Percentiles rank a stretch among this genome's conserved stretches.
Evolutionary conservation across 2,888 invertebrate species (phyloP).

Genomic region (Laothoe populi): DNA sequence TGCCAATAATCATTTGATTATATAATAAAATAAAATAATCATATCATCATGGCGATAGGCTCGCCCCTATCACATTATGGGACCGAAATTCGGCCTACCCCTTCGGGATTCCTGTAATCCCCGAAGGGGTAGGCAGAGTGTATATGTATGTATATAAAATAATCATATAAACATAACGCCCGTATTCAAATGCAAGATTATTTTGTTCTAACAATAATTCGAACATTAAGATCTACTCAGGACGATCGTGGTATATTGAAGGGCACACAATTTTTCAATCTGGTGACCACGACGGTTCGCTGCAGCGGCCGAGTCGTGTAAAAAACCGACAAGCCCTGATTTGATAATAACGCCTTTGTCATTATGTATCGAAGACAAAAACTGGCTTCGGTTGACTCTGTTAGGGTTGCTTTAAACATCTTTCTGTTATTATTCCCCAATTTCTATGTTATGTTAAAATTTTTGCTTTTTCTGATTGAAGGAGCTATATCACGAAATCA

Average conservation of each 20-base stretch:
- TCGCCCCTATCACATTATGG: too few species aligned
- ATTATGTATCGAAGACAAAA: conserved; percentile 71
- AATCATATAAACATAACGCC: neutral
- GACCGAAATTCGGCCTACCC: too few species aligned
- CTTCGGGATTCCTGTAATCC: too few species aligned
- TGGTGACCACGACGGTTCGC: conserved; percentile 1
- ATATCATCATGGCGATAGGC: too few species aligned
- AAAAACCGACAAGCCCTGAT: conserved; percentile 65
- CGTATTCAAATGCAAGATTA: neutral
- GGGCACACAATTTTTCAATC: conserved; percentile 23
- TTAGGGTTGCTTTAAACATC: conserved; percentile 49
- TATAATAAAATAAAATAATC: too few species aligned
- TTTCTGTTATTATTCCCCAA: conserved; percentile 6
- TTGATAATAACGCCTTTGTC: conserved; percentile 77
- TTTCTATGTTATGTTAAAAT: neutral
- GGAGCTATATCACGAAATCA: too few species aligned
- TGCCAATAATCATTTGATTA: too few species aligned
- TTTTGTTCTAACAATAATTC: too few species aligned
- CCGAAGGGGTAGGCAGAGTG: too few species aligned
- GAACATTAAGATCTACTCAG: too few species aligned
- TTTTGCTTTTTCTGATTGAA: too few species aligned
- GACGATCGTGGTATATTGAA: conserved; percentile 2
- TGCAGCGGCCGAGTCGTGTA: conserved; percentile 39
- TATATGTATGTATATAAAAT: too few species aligned
- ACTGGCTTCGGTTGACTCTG: conserved; percentile 48